Evolutionary conservation across 1,140 invertebrate genomes (phyloP).

Genomic region (Cataglyphis hispanica): DNA sequence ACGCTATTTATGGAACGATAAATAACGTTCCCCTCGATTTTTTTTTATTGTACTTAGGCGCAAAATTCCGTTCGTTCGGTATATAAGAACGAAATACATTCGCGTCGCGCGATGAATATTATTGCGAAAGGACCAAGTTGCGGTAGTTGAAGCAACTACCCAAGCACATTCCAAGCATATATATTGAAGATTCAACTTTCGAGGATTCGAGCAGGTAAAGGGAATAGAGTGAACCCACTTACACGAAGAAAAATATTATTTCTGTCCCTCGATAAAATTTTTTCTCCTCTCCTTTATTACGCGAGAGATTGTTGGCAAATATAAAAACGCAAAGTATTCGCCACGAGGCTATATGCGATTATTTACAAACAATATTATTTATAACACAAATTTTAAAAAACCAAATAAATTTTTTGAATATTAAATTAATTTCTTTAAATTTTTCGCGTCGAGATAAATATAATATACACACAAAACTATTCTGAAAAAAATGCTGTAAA

Average conservation of each 20-base stretch:
- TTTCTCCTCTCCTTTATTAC: not conserved
- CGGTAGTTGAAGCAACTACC: conserved; percentile 34
- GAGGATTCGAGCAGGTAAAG: conserved; percentile 24
- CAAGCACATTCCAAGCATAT: conserved; percentile 38
- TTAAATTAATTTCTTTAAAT: conserved; percentile 1
- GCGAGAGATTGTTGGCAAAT: conserved; percentile 13
- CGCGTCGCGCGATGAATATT: conserved; percentile 45
- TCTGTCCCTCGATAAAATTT: conserved; percentile 39
- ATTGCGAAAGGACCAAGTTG: conserved; percentile 33
- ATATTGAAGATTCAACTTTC: conserved; percentile 29
- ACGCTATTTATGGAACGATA: conserved; percentile 39
- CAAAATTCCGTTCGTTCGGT: conserved; percentile 31
- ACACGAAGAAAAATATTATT: conserved; percentile 52
- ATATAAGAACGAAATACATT: conserved; percentile 28
- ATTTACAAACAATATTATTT: conserved; percentile 2
- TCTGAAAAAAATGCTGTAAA: not conserved
- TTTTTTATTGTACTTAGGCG: conserved; percentile 32
- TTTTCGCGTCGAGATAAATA: not conserved
- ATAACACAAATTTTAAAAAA: not conserved
- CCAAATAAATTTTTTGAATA: conserved; percentile 6
- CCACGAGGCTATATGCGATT: not conserved
- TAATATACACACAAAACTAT: not conserved
- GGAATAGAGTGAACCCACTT: conserved; percentile 42
- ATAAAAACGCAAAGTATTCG: not conserved
- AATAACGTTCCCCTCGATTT: conserved; percentile 33